These are phyloP conservation scores for Lepisosteus osseus DNA, from an alignment of 2,113 vertebrate genomes.

Conservation along the genomic window DNA sequence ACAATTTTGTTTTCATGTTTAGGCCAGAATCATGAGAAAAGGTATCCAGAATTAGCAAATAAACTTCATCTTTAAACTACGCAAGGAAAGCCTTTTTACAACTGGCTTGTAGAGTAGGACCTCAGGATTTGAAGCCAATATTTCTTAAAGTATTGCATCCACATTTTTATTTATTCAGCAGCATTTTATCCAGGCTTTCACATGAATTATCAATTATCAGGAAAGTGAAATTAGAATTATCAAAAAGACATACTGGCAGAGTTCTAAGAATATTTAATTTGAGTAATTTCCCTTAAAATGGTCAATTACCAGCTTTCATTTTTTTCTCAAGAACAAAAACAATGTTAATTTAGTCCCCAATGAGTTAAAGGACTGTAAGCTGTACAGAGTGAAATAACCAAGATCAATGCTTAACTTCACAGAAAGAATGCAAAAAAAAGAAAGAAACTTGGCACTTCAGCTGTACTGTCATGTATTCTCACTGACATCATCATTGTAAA, in stretches of 20 bases:
- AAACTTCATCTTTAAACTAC: no score
- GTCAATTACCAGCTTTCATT: conserved; percentile 38
- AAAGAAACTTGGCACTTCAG: conserved; percentile 61
- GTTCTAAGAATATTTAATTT: conserved; percentile 32
- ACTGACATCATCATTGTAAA: conserved; percentile 92
- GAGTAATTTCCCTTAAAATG: conserved; percentile 43
- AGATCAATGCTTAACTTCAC: conserved; percentile 55
- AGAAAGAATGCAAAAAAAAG: conserved; percentile 28
- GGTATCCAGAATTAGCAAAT: no score
- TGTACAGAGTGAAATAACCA: conserved; percentile 22
- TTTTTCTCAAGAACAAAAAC: conserved; percentile 22
- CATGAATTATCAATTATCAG: not conserved
- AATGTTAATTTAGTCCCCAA: conserved; percentile 36
- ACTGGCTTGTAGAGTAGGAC: no score
- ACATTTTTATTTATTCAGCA: no score
- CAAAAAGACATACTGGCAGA: conserved; percentile 25
- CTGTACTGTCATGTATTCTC: conserved; percentile 78
- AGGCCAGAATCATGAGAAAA: no score
- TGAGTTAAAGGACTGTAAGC: conserved; percentile 19
- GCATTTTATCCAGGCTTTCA: no score
- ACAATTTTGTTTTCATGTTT: no score
- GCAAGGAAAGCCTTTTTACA: no score
- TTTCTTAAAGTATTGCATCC: no score
- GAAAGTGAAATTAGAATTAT: conserved; percentile 26
- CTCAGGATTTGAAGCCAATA: no score